Evolutionary conservation across 2,113 vertebrate genomes (phyloP).

Genomic region (Otus sunia): DNA sequence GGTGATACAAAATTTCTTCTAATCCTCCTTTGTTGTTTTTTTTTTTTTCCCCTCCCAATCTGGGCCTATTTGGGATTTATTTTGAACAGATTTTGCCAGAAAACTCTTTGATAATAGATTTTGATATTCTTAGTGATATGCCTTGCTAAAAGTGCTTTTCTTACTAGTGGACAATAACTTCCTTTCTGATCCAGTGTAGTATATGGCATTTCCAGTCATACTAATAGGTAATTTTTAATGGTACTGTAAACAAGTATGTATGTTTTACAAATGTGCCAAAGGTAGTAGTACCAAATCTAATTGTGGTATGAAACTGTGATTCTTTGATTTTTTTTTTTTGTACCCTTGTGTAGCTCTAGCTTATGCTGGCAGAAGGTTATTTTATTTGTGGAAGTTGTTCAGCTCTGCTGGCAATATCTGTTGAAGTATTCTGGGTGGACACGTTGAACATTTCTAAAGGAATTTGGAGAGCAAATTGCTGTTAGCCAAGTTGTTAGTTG

Average conservation of each 20-base stretch:
- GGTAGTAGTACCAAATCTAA: background rate
- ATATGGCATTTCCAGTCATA: background rate
- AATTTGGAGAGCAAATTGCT: background rate
- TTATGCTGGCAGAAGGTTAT: background rate
- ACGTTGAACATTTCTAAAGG: background rate
- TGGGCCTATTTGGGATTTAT: background rate
- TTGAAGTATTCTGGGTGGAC: background rate
- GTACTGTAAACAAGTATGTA: background rate
- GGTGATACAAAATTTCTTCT: background rate
- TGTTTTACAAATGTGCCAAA: background rate
- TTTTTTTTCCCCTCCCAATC: accelerated
- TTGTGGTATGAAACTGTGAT: accelerated
- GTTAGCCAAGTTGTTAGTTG: background rate
- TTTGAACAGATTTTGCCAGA: background rate
- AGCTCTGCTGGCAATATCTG: background rate
- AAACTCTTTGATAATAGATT: background rate
- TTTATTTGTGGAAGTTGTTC: background rate
- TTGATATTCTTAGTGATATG: background rate
- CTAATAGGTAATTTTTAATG: background rate
- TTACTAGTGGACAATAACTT: background rate
- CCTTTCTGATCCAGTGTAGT: background rate
- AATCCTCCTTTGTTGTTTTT: background rate
- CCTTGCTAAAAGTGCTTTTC: background rate
- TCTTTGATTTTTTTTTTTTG: background rate
- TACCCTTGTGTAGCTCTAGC: background rate